Conservation (phyloP, 2,888 invertebrate genomes). For the Lasioglossum marginatum region DNA sequence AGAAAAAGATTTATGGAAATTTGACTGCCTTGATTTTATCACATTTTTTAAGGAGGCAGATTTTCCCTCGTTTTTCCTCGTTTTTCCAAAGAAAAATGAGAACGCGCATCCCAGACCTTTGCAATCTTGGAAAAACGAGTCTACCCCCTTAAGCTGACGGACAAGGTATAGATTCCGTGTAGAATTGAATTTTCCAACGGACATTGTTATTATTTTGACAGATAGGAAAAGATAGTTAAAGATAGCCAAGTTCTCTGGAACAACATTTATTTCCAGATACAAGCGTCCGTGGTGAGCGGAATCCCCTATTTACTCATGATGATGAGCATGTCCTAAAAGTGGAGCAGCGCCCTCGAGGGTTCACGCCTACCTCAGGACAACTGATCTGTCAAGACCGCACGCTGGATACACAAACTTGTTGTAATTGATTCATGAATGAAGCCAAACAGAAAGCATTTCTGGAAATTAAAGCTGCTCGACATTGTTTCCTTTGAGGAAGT, state of each 20-base stretch:
- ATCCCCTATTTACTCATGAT: conserved; percentile 8
- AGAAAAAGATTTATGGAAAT: too few relatives aligned
- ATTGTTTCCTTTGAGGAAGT: neutral
- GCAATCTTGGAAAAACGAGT: too few relatives aligned
- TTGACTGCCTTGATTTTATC: too few relatives aligned
- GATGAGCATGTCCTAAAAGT: conserved; percentile 9
- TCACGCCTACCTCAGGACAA: conserved; percentile 2
- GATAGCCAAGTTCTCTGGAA: neutral
- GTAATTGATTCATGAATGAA: conserved; percentile 8
- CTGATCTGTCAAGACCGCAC: conserved; percentile 8
- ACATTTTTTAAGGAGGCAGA: too few relatives aligned
- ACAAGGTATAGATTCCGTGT: too few relatives aligned
- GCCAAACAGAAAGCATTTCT: conserved; percentile 16
- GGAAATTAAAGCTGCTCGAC: neutral
- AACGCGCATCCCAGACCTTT: too few relatives aligned
- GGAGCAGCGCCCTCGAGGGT: neutral
- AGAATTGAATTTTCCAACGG: neutral
- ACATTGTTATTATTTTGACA: neutral
- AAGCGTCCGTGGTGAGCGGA: neutral
- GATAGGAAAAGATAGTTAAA: neutral
- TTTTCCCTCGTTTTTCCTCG: too few relatives aligned
- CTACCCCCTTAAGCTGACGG: too few relatives aligned
- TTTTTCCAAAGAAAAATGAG: too few relatives aligned
- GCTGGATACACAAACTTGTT: conserved; percentile 5
- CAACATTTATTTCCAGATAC: neutral